Evolutionary conservation across 2,888 invertebrate species (phyloP).

Genomic region (Seira ritae): DNA sequence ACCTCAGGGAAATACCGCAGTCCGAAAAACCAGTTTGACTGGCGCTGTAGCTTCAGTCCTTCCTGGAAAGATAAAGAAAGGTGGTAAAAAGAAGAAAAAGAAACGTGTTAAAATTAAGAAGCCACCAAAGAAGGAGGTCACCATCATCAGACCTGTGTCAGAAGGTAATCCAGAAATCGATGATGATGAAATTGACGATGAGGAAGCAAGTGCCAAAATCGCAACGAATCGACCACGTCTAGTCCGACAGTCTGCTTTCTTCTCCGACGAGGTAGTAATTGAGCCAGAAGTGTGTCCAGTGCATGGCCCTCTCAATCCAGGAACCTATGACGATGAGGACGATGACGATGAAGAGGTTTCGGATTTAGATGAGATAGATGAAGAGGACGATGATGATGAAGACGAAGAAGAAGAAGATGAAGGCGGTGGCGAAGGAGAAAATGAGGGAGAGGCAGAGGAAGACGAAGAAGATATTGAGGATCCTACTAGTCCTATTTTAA

Average conservation of each 20-base stretch:
- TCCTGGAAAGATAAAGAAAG: background rate
- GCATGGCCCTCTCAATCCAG: constrained; percentile 71
- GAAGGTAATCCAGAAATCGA: constrained; percentile 36
- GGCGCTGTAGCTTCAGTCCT: background rate
- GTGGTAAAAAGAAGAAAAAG: constrained; percentile 53
- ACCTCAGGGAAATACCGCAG: background rate
- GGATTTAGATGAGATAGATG: constrained; percentile 82
- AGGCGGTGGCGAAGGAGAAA: constrained; percentile 80
- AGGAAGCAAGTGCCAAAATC: constrained; percentile 72
- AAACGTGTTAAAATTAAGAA: constrained; percentile 46
- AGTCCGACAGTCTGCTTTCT: constrained; percentile 80
- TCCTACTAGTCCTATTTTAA: constrained; percentile 72
- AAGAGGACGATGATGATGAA: constrained; percentile 77
- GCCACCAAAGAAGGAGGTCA: constrained; percentile 42
- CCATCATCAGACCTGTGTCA: constrained; percentile 19
- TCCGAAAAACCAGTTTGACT: background rate
- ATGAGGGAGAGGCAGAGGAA: constrained; percentile 80
- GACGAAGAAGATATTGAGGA: constrained; percentile 77
- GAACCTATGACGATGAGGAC: constrained; percentile 77
- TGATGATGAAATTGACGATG: constrained; percentile 63
- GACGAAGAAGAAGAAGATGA: constrained; percentile 78
- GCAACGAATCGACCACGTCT: constrained; percentile 70
- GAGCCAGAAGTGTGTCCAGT: constrained; percentile 73
- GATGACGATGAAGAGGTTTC: constrained; percentile 82
- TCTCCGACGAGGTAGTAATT: constrained; percentile 72